Percentiles rank a stretch among this genome's conserved stretches.
phyloP scores from a whole-genome alignment of 2,888 invertebrate species.

The Pristionchus arcanus region DNA sequence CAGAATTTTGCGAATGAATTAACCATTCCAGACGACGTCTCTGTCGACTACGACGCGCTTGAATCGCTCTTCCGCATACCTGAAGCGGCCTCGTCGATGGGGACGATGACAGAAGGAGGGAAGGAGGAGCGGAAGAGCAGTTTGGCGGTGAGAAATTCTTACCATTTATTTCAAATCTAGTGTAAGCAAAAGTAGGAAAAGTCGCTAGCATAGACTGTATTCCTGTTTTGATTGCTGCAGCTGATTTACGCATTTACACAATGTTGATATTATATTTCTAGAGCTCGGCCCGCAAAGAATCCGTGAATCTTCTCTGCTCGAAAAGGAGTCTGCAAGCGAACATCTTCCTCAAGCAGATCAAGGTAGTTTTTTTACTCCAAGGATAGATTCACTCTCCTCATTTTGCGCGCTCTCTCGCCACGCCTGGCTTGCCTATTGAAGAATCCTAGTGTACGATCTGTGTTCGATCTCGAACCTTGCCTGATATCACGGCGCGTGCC shows the following conservation, averaged over 20 bases:
- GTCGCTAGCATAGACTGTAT: too few relatives aligned
- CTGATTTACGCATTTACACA: too few relatives aligned
- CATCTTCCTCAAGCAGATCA: constrained; percentile 69
- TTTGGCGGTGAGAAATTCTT: background rate
- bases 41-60: constrained; percentile 33
- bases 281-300: constrained; percentile 33
- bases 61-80: constrained; percentile 40
- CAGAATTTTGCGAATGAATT: background rate
- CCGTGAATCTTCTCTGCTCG: constrained; percentile 64
- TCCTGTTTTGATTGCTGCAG: background rate
- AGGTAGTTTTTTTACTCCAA: constrained; percentile 50
- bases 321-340: constrained; percentile 67
- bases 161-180: too few relatives aligned
- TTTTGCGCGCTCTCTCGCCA: background rate
- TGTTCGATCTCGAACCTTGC: too few relatives aligned
- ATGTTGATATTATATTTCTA: background rate
- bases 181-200: too few relatives aligned
- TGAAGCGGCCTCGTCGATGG: background rate
- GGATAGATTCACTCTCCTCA: too few relatives aligned
- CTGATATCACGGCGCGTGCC: too few relatives aligned
- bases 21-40: constrained; percentile 37
- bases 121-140: background rate
- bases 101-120: background rate
- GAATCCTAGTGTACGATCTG: too few relatives aligned
- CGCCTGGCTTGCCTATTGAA: too few relatives aligned